Percentiles rank a stretch among this genome's conserved stretches.
Conservation (phyloP, 2,113 vertebrate species). For the Entomyzon cyanotis region DNA sequence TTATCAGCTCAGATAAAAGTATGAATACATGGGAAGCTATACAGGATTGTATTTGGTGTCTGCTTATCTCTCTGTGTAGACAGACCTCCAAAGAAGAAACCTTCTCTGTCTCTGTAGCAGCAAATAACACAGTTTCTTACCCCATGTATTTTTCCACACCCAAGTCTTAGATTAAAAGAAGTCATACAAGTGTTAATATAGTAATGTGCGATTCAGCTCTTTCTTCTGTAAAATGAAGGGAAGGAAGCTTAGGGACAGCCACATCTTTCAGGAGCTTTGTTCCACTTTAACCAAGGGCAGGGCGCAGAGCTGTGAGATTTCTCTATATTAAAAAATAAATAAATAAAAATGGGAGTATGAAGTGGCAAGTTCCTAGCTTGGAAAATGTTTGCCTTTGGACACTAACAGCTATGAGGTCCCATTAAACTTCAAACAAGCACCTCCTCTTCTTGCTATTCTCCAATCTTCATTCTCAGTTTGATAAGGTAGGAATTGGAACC, state of each 20-base stretch:
- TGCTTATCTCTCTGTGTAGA: background rate
- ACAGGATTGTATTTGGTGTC: background rate
- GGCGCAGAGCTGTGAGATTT: background rate
- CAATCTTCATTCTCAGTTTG: background rate
- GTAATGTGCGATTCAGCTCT: background rate
- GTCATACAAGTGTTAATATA: background rate
- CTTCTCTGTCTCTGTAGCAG: background rate
- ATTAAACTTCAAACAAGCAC: background rate
- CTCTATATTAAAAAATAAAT: background rate
- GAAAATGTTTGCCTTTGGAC: background rate
- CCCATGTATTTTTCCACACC: background rate
- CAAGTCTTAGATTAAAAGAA: background rate
- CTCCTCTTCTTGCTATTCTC: background rate
- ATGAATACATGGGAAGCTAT: background rate
- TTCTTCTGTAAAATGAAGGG: background rate
- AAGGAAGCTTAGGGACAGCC: background rate
- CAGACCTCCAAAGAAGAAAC: background rate
- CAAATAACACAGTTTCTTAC: background rate
- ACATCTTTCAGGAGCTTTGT: background rate
- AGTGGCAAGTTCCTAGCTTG: background rate
- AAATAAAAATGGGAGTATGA: background rate
- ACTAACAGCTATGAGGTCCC: background rate
- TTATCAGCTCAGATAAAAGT: background rate
- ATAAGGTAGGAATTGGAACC: background rate
- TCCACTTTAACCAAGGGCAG: background rate